Conservation (phyloP, 1,140 invertebrate genomes). For the Zelostemma sp. region DNA sequence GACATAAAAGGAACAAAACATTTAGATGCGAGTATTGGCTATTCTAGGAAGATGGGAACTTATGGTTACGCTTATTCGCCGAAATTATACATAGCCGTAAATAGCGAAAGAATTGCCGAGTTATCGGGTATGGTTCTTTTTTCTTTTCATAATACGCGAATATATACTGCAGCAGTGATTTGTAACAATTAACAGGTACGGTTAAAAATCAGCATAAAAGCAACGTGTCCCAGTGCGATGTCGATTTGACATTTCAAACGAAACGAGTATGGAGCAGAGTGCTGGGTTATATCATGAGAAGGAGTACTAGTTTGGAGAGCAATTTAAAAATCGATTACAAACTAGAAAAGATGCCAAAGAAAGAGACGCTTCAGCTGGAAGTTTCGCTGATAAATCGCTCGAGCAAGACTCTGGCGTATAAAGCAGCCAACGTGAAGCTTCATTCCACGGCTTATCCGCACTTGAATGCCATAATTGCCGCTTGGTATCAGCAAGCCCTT, state of each 20-base stretch:
- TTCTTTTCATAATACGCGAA: background rate
- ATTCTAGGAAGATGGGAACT: slow-evolving; percentile 69
- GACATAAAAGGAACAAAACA: slow-evolving; percentile 80
- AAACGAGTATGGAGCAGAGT: slow-evolving; percentile 76
- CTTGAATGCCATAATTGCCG: slow-evolving; percentile 78
- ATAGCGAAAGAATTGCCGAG: slow-evolving; percentile 76
- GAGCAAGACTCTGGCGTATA: slow-evolving; percentile 73
- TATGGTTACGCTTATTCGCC: slow-evolving; percentile 77
- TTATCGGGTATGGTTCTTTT: slow-evolving; percentile 72
- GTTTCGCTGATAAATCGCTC: slow-evolving; percentile 76
- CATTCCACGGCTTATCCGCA: slow-evolving; percentile 81
- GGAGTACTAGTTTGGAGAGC: slow-evolving; percentile 69
- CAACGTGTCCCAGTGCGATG: slow-evolving; percentile 78
- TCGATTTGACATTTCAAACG: slow-evolving; percentile 78
- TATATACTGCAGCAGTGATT: slow-evolving; percentile 8
- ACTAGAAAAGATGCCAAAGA: slow-evolving; percentile 74
- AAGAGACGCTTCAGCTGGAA: slow-evolving; percentile 78
- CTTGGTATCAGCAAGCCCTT: slow-evolving; percentile 74
- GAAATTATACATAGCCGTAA: slow-evolving; percentile 76
- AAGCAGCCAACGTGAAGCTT: slow-evolving; percentile 74
- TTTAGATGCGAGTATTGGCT: slow-evolving; percentile 74
- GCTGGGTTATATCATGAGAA: slow-evolving; percentile 76
- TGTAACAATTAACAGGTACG: slow-evolving; percentile 47
- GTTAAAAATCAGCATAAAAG: slow-evolving; percentile 74
- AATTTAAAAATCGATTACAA: slow-evolving; percentile 78